Base-by-base conservation (phyloP, 1,140 invertebrate species). In the Dreissena polymorpha region DNA sequence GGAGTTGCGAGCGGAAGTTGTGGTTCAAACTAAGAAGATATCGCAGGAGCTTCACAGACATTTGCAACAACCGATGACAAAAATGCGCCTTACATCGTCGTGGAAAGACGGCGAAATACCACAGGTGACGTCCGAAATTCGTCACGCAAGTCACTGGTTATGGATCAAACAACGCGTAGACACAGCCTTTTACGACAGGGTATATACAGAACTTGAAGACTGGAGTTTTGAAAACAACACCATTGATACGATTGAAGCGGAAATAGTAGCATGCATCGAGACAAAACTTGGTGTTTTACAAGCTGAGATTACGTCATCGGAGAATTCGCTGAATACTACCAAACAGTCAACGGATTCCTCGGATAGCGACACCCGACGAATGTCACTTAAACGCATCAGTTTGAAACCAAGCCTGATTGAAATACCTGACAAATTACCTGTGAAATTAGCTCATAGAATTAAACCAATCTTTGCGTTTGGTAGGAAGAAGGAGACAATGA, bases 121-220 rank as follows among this genome's bases (percentile, higher is more conserved):
- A 67, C 14, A 55, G 23, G 10, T 53, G 2, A 16, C 29, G n/a
- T 60, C 18, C n/a, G 49, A 64, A 7, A 50, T 53, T 23, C 29
- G 8, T 25, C 64, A 71, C 53, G 29, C 6, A 0, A 21, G 64
- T 16, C 76, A 72, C 29, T 77, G 78, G 73, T 5, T 23, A 27
- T 76, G 78, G 79, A 63, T 79, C 3, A 85, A 80, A 71, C 18
- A 77, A 21, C n/a, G 73, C 39, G 50, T 77, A 18, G 73, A 76
- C 49, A 39, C 65, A 49, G 60, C 68, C 16, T 77, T 69, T 27
- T 76, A 71, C 64, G 51, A 76, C 39, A 72, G 73, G 49, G 16
- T 85, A 29, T 60, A 60, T 23, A 51, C 51, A 51, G 39, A 63
- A 27, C 65, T 85, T 21, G 83, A 85, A 73, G 60, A 60, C 1